phyloP scores from a whole-genome alignment of 2,888 invertebrate species.

The Pristionchus exspectatus region DNA sequence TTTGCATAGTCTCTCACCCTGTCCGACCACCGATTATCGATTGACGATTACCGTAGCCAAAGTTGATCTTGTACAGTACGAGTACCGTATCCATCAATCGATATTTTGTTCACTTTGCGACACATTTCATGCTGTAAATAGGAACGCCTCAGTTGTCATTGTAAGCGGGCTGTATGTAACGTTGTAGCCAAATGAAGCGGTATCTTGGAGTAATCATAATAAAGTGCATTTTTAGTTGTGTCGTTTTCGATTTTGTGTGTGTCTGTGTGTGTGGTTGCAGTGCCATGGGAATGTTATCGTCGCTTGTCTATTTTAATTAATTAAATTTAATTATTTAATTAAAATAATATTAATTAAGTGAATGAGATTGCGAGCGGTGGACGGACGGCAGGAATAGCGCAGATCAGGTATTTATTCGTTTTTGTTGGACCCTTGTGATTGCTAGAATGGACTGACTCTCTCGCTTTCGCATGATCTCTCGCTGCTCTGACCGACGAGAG shows the following conservation, averaged over 20 bases:
- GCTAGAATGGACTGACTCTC: no score
- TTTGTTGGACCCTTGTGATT: no score
- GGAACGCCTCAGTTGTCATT: not conserved
- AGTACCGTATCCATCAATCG: conserved; percentile 11
- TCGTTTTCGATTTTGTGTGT: no score
- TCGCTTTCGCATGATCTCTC: no score
- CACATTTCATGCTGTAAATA: not conserved
- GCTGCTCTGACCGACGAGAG: no score
- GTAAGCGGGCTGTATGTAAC: not conserved
- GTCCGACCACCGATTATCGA: not conserved
- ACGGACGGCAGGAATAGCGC: no score
- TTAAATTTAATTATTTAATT: no score
- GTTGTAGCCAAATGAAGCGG: not conserved
- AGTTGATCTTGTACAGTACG: conserved; percentile 22
- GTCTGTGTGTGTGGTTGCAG: not conserved
- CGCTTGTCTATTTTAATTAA: not conserved
- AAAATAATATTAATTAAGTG: no score
- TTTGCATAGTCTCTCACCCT: not conserved
- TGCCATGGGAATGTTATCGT: not conserved
- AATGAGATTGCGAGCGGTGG: no score
- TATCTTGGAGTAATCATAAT: not conserved
- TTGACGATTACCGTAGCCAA: not conserved
- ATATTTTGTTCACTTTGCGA: not conserved
- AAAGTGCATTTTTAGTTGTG: not conserved
- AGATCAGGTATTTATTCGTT: no score